These are phyloP conservation scores for Mustelus asterias DNA, from an alignment of 2,113 vertebrate species.

Conservation along the genomic window DNA sequence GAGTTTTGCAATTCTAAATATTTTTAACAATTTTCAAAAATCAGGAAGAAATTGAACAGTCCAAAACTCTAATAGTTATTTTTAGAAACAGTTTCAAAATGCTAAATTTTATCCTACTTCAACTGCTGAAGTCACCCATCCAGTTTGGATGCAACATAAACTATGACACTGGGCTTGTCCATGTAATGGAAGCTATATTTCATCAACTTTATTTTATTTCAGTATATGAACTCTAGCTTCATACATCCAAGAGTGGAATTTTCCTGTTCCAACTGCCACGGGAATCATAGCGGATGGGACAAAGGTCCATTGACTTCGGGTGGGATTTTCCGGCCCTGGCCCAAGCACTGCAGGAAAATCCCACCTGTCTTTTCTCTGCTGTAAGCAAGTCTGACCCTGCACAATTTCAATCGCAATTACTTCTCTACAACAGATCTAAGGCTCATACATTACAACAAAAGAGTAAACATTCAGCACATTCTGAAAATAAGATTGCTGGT, in stretches of 20 bases:
- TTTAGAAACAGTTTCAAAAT: not conserved
- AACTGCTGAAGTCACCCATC: not conserved
- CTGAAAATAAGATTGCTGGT: not conserved
- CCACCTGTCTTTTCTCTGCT: not conserved
- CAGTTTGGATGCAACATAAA: not conserved
- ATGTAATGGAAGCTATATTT: not conserved
- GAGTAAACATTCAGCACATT: not conserved
- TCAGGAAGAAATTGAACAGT: not conserved
- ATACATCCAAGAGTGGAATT: not conserved
- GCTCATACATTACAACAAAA: not conserved
- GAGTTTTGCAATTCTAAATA: not conserved
- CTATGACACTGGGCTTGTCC: not conserved
- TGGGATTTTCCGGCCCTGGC: no score
- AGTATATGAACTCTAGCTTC: not conserved
- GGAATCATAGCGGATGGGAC: no score
- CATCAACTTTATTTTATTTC: not conserved
- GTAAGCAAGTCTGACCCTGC: no score
- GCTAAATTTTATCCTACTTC: not conserved
- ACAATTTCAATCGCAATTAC: not conserved
- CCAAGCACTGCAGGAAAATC: no score
- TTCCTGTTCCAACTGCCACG: no score
- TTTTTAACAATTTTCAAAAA: not conserved
- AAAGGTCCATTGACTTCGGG: no score
- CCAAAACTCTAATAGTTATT: not conserved
- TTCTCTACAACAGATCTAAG: not conserved